Evolutionary conservation across 2,888 invertebrate genomes (phyloP).

Genomic region (Himalopsyche kuldschensis): DNA sequence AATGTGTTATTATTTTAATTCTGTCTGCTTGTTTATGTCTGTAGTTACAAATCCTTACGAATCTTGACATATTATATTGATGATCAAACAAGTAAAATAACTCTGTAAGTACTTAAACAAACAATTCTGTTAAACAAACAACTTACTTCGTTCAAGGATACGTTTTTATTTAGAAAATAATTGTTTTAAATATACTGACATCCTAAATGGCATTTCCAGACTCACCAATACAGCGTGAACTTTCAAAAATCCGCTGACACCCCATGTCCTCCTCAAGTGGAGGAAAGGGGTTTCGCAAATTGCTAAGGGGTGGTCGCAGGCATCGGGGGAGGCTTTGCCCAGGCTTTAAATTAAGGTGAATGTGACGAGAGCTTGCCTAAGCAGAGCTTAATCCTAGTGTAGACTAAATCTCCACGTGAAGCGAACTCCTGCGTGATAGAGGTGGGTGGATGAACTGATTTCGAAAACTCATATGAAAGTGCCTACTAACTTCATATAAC

Average conservation of each 20-base stretch:
- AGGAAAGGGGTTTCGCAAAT: neutral
- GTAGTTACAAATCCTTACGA: too few species aligned
- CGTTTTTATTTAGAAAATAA: too few species aligned
- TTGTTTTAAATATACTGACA: too few species aligned
- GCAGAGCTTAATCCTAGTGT: neutral
- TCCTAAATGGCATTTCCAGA: too few species aligned
- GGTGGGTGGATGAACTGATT: neutral
- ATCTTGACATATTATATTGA: too few species aligned
- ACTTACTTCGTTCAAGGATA: too few species aligned
- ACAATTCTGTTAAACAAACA: too few species aligned
- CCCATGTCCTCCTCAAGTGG: neutral
- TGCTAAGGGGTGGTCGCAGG: neutral
- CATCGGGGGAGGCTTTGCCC: neutral
- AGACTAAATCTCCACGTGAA: neutral
- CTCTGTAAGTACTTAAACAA: too few species aligned
- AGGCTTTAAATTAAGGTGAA: conserved; percentile 5
- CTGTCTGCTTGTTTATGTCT: too few species aligned
- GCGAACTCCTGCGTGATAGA: neutral
- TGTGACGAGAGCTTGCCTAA: neutral
- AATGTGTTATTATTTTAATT: too few species aligned
- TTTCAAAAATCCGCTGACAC: neutral
- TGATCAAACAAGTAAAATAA: too few species aligned
- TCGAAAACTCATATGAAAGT: neutral
- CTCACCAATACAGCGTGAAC: neutral
- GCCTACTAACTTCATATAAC: neutral